Evolutionary conservation across 2,888 invertebrate genomes (phyloP).

Genomic region (Mythimna lalbum): DNA sequence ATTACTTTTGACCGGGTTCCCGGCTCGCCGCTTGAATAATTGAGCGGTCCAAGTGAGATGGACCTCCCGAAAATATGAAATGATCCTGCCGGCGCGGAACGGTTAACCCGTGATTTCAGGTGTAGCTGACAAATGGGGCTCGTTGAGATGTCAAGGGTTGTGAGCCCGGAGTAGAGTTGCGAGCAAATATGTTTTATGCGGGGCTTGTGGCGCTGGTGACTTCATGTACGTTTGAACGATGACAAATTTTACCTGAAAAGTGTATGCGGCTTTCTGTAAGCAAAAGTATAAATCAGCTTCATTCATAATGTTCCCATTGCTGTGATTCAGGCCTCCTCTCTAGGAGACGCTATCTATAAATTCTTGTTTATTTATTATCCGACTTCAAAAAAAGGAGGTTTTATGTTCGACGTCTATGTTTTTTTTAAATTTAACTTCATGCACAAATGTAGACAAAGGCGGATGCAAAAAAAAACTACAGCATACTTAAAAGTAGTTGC

Average conservation of each 20-base stretch:
- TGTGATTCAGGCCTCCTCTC: too few species aligned
- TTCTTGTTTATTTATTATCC: too few species aligned
- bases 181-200: conserved; percentile 43
- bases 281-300: too few species aligned
- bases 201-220: conserved; percentile 6
- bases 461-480: too few species aligned
- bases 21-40: conserved; percentile 83
- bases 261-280: neutral
- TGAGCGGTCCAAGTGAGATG: conserved; percentile 84
- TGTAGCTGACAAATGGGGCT: conserved; percentile 74
- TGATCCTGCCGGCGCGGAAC: conserved; percentile 79
- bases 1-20: conserved; percentile 84
- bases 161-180: conserved; percentile 34
- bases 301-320: too few species aligned
- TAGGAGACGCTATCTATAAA: too few species aligned
- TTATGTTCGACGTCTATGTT: too few species aligned
- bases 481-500: too few species aligned
- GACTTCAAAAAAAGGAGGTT: too few species aligned
- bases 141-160: conserved; percentile 63
- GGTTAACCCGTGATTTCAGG: conserved; percentile 68
- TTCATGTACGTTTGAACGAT: conserved; percentile 5
- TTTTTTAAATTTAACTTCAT: too few species aligned
- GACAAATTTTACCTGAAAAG: neutral
- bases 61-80: conserved; percentile 87
- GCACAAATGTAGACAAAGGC: too few species aligned